A percentile compares a stretch with the other conserved stretches of the same genome.
Evolutionary conservation across 2,888 invertebrate genomes (phyloP).

Genomic region (Oithona nana): DNA sequence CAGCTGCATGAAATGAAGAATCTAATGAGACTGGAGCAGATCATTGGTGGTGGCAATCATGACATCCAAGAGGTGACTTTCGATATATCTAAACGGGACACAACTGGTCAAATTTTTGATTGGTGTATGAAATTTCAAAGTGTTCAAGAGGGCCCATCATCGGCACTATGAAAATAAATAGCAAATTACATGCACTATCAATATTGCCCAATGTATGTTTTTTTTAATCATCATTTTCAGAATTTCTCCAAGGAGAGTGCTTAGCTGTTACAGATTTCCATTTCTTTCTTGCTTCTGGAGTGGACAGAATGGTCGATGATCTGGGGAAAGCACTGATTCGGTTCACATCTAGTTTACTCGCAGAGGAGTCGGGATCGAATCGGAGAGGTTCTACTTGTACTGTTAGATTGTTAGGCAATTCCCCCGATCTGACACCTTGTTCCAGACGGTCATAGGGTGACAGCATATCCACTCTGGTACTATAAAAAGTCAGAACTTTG

Average conservation of each 20-base stretch:
- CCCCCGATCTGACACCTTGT: neutral
- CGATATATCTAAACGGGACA: neutral
- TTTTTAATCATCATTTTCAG: neutral
- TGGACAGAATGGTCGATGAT: neutral
- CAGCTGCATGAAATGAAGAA: neutral
- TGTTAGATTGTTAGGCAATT: neutral
- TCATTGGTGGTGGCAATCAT: neutral
- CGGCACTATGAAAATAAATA: too few relatives aligned
- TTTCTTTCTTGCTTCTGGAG: neutral
- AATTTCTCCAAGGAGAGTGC: neutral
- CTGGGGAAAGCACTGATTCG: neutral
- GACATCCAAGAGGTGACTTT: neutral
- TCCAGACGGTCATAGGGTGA: neutral
- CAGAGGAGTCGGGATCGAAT: neutral
- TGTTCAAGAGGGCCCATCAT: too few relatives aligned
- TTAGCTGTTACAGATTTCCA: neutral
- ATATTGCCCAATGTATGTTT: too few relatives aligned
- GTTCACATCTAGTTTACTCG: neutral
- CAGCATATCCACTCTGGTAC: neutral
- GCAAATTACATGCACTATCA: too few relatives aligned
- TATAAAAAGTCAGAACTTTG: neutral
- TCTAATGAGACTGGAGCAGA: slow-evolving; percentile 9
- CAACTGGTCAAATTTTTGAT: neutral
- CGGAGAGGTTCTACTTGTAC: neutral
- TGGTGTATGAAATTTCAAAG: slow-evolving; percentile 11